A percentile compares a stretch with the other conserved stretches of the same genome.
Evolutionary conservation across 1,140 invertebrate genomes (phyloP).

Genomic region (Acromyrmex charruanus): DNA sequence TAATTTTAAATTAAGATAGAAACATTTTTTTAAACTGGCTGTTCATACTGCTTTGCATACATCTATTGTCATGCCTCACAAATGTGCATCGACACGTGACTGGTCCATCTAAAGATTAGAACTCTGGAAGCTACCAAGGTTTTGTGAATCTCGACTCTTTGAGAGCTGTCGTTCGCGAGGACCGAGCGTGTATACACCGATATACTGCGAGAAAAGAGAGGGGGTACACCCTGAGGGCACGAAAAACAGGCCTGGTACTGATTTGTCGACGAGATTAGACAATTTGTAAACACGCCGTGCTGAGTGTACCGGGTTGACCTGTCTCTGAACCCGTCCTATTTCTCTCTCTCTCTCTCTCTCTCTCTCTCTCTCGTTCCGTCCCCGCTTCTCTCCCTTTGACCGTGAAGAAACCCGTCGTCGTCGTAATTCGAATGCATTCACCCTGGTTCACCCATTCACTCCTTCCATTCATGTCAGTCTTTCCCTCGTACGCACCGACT

Average conservation of each 20-base stretch:
- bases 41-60: neutral
- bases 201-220: constrained; percentile 20
- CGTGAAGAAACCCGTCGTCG: constrained; percentile 59
- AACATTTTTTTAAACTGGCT: too few species aligned
- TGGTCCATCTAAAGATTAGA: constrained; percentile 1
- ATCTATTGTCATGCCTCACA: neutral
- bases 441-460: constrained; percentile 74
- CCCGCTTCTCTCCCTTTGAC: constrained; percentile 18
- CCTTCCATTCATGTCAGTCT: constrained; percentile 73
- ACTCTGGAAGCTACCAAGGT: neutral
- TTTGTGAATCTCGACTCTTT: constrained; percentile 1
- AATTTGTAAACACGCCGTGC: constrained; percentile 80
- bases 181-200: neutral
- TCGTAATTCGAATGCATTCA: constrained; percentile 80
- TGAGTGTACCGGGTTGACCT: constrained; percentile 75
- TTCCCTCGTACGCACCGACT: constrained; percentile 66
- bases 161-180: constrained; percentile 58
- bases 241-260: constrained; percentile 67
- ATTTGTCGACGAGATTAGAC: constrained; percentile 79
- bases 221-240: constrained; percentile 56
- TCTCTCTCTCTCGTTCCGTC: too few species aligned
- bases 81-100: neutral
- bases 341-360: constrained; percentile 12
- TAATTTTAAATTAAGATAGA: constrained; percentile 3
- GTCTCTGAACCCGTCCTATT: constrained; percentile 67